phyloP scores from a whole-genome alignment of 2,888 invertebrate genomes.

The Peribatodes rhomboidaria region DNA sequence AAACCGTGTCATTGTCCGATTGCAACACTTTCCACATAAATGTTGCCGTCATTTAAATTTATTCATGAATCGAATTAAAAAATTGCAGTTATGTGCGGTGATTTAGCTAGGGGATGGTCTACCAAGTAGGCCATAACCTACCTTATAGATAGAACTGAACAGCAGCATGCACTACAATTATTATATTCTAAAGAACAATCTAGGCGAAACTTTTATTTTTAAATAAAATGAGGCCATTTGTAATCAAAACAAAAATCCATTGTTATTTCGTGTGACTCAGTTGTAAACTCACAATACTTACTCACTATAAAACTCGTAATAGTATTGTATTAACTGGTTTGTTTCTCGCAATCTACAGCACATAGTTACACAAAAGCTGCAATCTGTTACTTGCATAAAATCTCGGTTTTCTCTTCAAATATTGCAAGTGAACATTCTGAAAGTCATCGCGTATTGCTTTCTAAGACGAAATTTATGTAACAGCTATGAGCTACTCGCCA shows the following conservation, averaged over 20 bases:
- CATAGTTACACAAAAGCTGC: slow-evolving; percentile 12
- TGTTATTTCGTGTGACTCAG: slow-evolving; percentile 34
- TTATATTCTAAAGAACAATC: slow-evolving; percentile 19
- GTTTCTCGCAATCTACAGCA: slow-evolving; percentile 9
- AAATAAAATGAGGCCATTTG: slow-evolving; percentile 30
- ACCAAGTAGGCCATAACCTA: not conserved
- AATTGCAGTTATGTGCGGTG: no score
- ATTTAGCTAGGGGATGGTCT: no score
- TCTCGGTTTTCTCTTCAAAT: slow-evolving; percentile 28
- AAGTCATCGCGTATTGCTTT: slow-evolving; percentile 40
- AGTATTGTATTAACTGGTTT: slow-evolving; percentile 22
- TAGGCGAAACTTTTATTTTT: slow-evolving; percentile 13
- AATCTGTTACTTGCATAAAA: slow-evolving; percentile 9
- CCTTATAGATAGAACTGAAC: not conserved
- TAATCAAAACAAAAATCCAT: slow-evolving; percentile 34
- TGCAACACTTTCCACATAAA: no score
- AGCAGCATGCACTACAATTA: slow-evolving; percentile 4
- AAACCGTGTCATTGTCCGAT: not conserved
- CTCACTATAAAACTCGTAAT: slow-evolving; percentile 26
- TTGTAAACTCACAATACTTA: slow-evolving; percentile 31
- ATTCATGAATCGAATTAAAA: not conserved
- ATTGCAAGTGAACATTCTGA: slow-evolving; percentile 25
- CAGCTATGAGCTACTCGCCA: slow-evolving; percentile 32
- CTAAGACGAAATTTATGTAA: slow-evolving; percentile 41
- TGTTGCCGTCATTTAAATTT: not conserved